Conservation (phyloP, 2,113 vertebrate species). For the Anser cygnoides region DNA sequence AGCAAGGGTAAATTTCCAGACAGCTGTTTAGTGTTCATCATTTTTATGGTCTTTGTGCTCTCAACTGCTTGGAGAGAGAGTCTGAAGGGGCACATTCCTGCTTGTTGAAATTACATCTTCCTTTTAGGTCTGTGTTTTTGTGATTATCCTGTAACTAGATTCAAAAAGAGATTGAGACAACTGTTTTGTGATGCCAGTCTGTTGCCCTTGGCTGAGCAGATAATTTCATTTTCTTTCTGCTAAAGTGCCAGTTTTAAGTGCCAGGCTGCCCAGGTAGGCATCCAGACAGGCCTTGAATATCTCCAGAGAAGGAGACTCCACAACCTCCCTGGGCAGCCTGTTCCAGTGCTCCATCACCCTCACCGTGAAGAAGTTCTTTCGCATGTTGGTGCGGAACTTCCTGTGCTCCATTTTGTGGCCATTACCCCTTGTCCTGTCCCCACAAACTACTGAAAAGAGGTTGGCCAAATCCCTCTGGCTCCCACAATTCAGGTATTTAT, state of each 20-base stretch:
- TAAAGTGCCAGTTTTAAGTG: background rate
- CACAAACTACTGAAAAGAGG: too few species aligned
- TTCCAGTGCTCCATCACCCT: too few species aligned
- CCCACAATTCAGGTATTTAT: too few species aligned
- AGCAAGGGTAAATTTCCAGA: background rate
- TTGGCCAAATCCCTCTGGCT: too few species aligned
- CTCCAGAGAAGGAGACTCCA: too few species aligned
- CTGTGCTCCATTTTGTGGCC: too few species aligned
- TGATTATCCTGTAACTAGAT: background rate
- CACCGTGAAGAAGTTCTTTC: too few species aligned
- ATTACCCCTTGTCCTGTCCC: too few species aligned
- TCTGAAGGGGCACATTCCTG: background rate
- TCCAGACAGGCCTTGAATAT: too few species aligned
- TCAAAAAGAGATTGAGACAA: background rate
- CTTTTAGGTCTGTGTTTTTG: background rate
- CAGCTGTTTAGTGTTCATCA: background rate
- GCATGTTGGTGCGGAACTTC: too few species aligned
- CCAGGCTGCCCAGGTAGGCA: too few species aligned
- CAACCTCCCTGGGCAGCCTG: too few species aligned
- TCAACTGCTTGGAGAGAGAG: background rate
- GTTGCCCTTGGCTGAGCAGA: background rate
- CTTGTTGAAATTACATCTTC: background rate
- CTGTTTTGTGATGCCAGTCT: background rate
- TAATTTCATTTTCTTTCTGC: background rate
- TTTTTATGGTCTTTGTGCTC: background rate